A percentile compares a stretch with the other conserved stretches of the same genome.
These are phyloP conservation scores for Battus philenor DNA, from an alignment of 1,140 invertebrate species.

Conservation along the genomic window DNA sequence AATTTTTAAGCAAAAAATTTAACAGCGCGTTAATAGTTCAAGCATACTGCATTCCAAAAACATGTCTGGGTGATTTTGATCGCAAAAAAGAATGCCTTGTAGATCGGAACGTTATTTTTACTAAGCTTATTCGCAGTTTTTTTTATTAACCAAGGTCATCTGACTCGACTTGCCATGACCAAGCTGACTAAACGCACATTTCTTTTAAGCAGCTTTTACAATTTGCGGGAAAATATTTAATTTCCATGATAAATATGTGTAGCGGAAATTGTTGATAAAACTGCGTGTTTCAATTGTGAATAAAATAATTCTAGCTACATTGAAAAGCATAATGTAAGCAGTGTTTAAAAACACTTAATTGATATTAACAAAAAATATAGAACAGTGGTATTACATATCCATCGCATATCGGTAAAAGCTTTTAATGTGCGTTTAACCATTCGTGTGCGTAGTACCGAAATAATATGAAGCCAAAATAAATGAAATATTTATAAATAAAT, in stretches of 20 bases:
- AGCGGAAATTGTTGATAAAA: too few relatives aligned
- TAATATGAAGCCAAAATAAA: conserved; percentile 37
- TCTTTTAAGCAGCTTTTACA: conserved; percentile 38
- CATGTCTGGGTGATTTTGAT: background rate
- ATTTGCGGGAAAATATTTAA: too few relatives aligned
- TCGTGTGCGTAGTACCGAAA: conserved; percentile 24
- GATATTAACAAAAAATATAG: too few relatives aligned
- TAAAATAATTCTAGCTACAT: too few relatives aligned
- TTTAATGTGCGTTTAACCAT: conserved; percentile 32
- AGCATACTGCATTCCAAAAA: conserved; percentile 1
- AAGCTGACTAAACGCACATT: conserved; percentile 55
- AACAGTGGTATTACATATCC: too few relatives aligned
- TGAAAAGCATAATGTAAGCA: too few relatives aligned
- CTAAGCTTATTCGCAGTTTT: background rate
- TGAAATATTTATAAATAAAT: conserved; percentile 24
- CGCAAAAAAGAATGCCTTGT: conserved; percentile 5
- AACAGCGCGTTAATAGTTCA: conserved; percentile 4
- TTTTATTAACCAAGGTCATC: conserved; percentile 20
- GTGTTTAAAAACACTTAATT: too few relatives aligned
- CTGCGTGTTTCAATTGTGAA: too few relatives aligned
- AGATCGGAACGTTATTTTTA: conserved; percentile 1
- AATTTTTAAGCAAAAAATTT: too few relatives aligned
- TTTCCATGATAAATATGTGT: too few relatives aligned
- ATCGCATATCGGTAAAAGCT: too few relatives aligned
- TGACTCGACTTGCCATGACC: conserved; percentile 56